Evolutionary conservation across 1,140 invertebrate species (phyloP).

Genomic region (Ctenoplectra terminalis): DNA sequence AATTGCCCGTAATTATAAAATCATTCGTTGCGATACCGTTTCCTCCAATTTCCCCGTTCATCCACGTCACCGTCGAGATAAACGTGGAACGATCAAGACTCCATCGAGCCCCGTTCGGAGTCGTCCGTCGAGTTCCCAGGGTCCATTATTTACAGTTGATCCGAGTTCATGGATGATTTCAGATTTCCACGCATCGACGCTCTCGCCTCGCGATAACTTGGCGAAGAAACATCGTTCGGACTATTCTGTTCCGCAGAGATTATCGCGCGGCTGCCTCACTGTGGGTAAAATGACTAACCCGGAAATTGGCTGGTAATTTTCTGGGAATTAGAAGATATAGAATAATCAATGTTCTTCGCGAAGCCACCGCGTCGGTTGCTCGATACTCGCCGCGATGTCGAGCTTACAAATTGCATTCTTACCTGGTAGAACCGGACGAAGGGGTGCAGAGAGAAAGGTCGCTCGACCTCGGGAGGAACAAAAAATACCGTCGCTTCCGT

Average conservation of each 20-base stretch:
- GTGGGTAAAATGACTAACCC: background rate
- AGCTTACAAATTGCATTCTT: conserved; percentile 16
- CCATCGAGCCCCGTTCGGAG: background rate
- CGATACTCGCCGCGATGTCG: background rate
- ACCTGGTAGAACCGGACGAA: too few species aligned
- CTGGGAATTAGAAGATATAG: conserved; percentile 5
- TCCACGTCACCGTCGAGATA: too few species aligned
- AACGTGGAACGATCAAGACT: background rate
- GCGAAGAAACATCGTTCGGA: background rate
- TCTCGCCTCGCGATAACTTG: conserved; percentile 12
- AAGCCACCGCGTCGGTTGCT: background rate
- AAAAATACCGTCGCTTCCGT: conserved; percentile 33
- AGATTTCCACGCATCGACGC: conserved; percentile 45
- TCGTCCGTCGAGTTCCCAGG: conserved; percentile 33
- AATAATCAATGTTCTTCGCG: conserved; percentile 15
- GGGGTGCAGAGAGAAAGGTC: background rate
- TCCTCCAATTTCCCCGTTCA: background rate
- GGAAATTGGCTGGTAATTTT: conserved; percentile 34
- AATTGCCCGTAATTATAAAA: background rate
- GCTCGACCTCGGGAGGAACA: too few species aligned
- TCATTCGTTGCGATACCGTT: background rate
- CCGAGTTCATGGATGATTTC: conserved; percentile 63
- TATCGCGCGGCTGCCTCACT: background rate
- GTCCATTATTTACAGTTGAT: conserved; percentile 50
- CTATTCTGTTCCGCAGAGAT: background rate